Base-by-base conservation (phyloP, 2,113 vertebrate genomes). In the Alces alces region DNA sequence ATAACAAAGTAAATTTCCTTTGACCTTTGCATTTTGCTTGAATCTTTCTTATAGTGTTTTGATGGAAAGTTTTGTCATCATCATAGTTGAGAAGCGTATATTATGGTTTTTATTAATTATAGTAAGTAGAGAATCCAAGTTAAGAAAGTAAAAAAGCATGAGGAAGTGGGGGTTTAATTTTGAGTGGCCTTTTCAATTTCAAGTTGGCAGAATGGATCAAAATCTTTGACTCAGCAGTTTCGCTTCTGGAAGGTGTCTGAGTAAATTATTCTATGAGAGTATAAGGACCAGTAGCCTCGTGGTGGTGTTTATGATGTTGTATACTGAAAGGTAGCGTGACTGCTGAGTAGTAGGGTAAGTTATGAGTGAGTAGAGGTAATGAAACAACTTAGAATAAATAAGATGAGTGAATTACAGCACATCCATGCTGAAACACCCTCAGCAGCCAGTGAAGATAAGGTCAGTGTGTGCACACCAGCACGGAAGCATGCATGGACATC, bases 21-120 rank as follows among this genome's bases (percentile, higher is more conserved):
- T 93, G 52, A 58, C 82, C 23, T 97, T 94, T 96, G 16, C 86
- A 43, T 93, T 97, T 89, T 43, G n/a, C 39, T 93, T 73, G 64
- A 95, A 50, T 47, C 95, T 88, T 27, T 92, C 52, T 54, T 39
- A 52, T 28, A 57, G 39, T 76, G 28, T 92, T 92, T 95, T 86
- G 52, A 47, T 61, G 47, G 96, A 95, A 94, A 80, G 39, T 89
- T 92, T 89, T 84, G 3, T 93, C 47, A 52, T 10, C 64, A 2
- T 86, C 33, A 57, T 76, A 16, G n/a, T 66, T 78, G 30, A 97
- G 58, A 58, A 88, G 28, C 7, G 0, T 61, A 7, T 84, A 28
- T 78, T 76, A 39, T 23, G 21, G 39, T n/a, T 57, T 7, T 83
- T 85, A 28, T 89, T 52, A 80, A 25, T 89, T 86, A 58, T 4